phyloP scores from a whole-genome alignment of 2,113 vertebrate genomes.

The Triplophysa dalaica region DNA sequence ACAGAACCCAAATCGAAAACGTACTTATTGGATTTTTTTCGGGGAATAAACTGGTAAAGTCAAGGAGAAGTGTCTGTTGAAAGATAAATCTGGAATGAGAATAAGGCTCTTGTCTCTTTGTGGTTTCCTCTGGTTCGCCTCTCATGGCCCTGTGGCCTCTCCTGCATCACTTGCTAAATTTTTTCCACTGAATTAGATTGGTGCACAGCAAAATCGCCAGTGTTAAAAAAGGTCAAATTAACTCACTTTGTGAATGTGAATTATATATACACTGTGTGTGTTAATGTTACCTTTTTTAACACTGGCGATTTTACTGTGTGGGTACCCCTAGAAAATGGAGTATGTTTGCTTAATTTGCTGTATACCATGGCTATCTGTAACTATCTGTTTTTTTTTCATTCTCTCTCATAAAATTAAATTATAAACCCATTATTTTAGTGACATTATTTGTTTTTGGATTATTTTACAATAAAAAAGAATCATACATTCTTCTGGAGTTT shows the following conservation, averaged over 20 bases:
- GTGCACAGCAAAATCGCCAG: neutral
- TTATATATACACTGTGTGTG: too few species aligned
- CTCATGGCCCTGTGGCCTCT: neutral
- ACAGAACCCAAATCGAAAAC: neutral
- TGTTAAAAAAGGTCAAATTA: too few species aligned
- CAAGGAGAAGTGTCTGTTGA: slow-evolving; percentile 39
- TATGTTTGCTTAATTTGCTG: too few species aligned
- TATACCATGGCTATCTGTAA: neutral
- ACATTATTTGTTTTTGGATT: neutral
- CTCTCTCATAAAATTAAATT: too few species aligned
- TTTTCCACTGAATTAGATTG: slow-evolving; percentile 5
- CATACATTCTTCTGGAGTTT: too few species aligned
- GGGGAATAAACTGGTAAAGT: neutral
- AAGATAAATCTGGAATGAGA: slow-evolving; percentile 29
- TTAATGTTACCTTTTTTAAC: too few species aligned
- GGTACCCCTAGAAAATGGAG: neutral
- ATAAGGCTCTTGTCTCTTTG: slow-evolving; percentile 43
- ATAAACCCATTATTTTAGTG: neutral
- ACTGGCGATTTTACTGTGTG: too few species aligned
- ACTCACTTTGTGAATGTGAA: too few species aligned
- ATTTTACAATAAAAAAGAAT: too few species aligned
- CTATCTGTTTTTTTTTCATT: neutral
- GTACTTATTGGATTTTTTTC: slow-evolving; percentile 2
- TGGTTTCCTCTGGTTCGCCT: neutral
- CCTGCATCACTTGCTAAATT: slow-evolving; percentile 34